These are phyloP conservation scores for Semaprochilodus insignis DNA, from an alignment of 2,797 vertebrate species.

Conservation along the genomic window DNA sequence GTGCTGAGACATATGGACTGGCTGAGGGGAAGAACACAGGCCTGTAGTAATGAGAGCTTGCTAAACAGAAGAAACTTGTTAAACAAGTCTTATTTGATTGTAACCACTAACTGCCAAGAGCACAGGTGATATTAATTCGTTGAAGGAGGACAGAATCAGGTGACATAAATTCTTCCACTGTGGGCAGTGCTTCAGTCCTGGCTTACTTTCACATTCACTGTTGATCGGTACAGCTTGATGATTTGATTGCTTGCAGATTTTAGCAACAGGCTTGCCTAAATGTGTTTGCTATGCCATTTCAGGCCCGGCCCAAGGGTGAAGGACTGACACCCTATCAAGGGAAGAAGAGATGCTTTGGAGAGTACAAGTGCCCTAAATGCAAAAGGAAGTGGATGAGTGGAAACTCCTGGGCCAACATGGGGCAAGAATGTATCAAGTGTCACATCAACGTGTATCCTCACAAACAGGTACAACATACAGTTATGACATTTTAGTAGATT, in stretches of 20 bases:
- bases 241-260: slow-evolving; percentile 13
- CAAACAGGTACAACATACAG: slow-evolving; percentile 87
- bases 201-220: background rate
- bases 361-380: slow-evolving; percentile 99
- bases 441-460: slow-evolving; percentile 99
- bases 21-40: background rate
- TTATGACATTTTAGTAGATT: slow-evolving; percentile 12
- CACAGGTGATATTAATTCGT: slow-evolving; percentile 16
- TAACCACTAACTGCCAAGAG: background rate
- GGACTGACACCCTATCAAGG: slow-evolving; percentile 84
- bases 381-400: slow-evolving; percentile 99
- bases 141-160: background rate
- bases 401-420: slow-evolving; percentile 99
- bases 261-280: background rate
- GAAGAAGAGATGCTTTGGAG: slow-evolving; percentile 95
- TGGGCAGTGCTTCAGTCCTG: background rate
- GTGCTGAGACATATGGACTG: background rate
- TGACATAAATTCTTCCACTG: slow-evolving; percentile 6
- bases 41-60: background rate
- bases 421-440: slow-evolving; percentile 99
- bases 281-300: slow-evolving; percentile 39
- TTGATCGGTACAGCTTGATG: background rate
- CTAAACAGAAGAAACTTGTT: background rate
- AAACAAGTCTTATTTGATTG: background rate
- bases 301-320: slow-evolving; percentile 90